Conservation (phyloP, 2,888 invertebrate species). For the Minunthozetes semirufus region DNA sequence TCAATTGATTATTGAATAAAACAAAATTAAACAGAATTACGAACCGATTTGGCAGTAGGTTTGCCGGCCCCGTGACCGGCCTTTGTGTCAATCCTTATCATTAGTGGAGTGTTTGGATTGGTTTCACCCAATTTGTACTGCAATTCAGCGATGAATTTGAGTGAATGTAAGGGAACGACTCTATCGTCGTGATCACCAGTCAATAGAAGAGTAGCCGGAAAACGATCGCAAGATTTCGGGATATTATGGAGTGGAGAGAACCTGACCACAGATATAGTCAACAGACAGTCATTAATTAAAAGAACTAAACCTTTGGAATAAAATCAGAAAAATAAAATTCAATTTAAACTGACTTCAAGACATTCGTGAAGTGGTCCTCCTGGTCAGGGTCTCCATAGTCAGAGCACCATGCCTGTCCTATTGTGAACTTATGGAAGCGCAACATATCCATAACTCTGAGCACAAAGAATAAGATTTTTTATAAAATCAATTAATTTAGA, state of each 20-base stretch:
- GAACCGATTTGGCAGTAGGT: conserved; percentile 84
- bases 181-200: conserved; percentile 96
- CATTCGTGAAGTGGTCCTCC: conserved; percentile 72
- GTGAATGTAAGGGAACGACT: conserved; percentile 92
- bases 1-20: conserved; percentile 43
- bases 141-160: conserved; percentile 85
- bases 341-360: conserved; percentile 57
- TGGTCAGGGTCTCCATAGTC: conserved; percentile 91
- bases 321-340: neutral
- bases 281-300: no score
- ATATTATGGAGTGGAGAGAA: conserved; percentile 89
- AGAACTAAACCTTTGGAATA: no score
- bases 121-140: conserved; percentile 64
- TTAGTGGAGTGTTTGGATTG: conserved; percentile 65
- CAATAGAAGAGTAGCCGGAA: conserved; percentile 81
- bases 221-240: conserved; percentile 54
- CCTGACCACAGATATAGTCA: conserved; percentile 44
- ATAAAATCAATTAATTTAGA: conserved; percentile 32
- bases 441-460: conserved; percentile 91
- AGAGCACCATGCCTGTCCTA: conserved; percentile 91
- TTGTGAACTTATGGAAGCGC: conserved; percentile 94
- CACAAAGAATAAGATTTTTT: no score
- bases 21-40: conserved; percentile 41
- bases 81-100: conserved; percentile 85
- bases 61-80: conserved; percentile 97